Evolutionary conservation across 2,113 vertebrate genomes (phyloP).

Genomic region (Grammomys surdaster): DNA sequence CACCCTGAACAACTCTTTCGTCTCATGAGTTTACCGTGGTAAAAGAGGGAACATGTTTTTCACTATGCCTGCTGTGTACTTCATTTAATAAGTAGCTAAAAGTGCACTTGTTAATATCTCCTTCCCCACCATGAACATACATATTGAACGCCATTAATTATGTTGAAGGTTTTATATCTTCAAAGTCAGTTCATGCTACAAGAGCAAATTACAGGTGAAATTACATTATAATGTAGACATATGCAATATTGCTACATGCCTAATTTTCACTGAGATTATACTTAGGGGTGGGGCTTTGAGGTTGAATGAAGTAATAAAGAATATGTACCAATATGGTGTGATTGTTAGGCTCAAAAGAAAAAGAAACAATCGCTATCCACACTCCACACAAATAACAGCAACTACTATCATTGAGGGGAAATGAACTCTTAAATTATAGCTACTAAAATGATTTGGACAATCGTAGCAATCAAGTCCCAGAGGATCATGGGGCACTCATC

Average conservation of each 20-base stretch:
- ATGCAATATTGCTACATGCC: not conserved
- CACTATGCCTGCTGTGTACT: not conserved
- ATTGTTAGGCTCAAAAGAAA: not conserved
- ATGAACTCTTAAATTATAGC: not conserved
- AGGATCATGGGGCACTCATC: not conserved
- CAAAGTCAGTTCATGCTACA: not conserved
- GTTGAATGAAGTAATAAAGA: not conserved
- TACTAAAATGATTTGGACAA: constrained; percentile 35
- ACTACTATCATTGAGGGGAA: not conserved
- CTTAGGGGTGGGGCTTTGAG: not conserved
- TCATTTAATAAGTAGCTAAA: not conserved
- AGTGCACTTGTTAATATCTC: not conserved
- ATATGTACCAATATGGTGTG: not conserved
- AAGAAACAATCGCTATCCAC: not conserved
- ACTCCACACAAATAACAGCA: not conserved
- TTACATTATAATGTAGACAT: not conserved
- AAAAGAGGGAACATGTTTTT: not conserved
- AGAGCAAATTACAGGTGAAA: not conserved
- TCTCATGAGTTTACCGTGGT: not conserved
- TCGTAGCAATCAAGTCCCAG: not conserved
- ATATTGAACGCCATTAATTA: not conserved
- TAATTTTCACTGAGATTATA: not conserved
- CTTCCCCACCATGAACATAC: not conserved
- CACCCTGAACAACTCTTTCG: not conserved
- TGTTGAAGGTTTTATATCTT: not conserved